Percentiles rank a stretch among this genome's conserved stretches.
These are phyloP conservation scores for Drosophila stalkeri DNA, from an alignment of 2,888 invertebrate genomes.

Conservation along the genomic window DNA sequence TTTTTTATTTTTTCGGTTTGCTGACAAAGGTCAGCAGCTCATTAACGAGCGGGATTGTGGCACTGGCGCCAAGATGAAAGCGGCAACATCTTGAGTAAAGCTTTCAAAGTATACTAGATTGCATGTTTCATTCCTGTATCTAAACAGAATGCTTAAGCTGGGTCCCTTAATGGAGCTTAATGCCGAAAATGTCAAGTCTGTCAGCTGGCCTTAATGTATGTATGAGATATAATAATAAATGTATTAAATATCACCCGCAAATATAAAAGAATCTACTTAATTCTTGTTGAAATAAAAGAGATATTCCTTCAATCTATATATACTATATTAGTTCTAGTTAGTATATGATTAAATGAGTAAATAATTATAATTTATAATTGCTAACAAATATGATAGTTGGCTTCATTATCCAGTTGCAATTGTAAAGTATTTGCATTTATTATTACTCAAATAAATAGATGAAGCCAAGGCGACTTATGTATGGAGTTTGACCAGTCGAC, in stretches of 20 bases:
- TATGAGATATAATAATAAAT: neutral
- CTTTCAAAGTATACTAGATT: slow-evolving; percentile 2
- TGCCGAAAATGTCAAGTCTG: neutral
- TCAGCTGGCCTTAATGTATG: neutral
- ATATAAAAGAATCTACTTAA: neutral
- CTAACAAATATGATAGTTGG: too few relatives aligned
- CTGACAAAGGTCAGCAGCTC: slow-evolving; percentile 60
- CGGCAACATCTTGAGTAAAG: slow-evolving; percentile 25
- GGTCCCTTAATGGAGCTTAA: neutral
- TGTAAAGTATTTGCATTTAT: neutral
- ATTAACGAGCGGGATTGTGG: slow-evolving; percentile 32
- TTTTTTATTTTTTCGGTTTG: neutral
- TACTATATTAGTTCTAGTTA: too few relatives aligned
- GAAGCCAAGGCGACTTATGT: neutral
- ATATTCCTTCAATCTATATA: too few relatives aligned
- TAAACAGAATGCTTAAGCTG: slow-evolving; percentile 5
- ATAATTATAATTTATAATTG: too few relatives aligned
- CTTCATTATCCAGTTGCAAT: neutral
- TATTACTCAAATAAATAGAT: neutral
- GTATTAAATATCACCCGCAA: neutral
- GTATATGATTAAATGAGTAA: too few relatives aligned
- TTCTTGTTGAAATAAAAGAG: neutral
- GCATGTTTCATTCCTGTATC: neutral
- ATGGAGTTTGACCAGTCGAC: slow-evolving; percentile 6
- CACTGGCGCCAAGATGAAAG: slow-evolving; percentile 1